These are phyloP conservation scores for Erethizon dorsatum DNA, from an alignment of 2,797 vertebrate genomes.

Conservation along the genomic window DNA sequence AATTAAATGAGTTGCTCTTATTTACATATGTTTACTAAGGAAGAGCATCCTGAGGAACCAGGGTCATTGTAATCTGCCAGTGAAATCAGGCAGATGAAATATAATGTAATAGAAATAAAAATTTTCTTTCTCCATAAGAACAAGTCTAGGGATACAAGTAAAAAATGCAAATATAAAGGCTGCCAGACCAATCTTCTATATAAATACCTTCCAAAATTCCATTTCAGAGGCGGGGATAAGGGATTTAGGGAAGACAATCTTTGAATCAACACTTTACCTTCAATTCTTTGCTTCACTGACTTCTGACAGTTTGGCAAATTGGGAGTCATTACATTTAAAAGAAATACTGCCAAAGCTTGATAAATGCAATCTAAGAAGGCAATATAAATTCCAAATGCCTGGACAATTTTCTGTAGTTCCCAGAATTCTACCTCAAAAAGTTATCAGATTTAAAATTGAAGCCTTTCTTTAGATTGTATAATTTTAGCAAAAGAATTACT, in stretches of 20 bases:
- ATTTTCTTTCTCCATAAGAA: conserved; percentile 67
- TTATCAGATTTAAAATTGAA: conserved; percentile 66
- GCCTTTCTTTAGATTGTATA: conserved; percentile 22
- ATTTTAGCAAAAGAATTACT: conserved; percentile 62
- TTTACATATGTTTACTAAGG: conserved; percentile 58
- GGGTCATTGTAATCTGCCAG: conserved; percentile 23
- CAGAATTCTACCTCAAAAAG: conserved; percentile 64
- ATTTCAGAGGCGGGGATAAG: conserved; percentile 65
- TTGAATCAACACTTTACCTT: conserved; percentile 76
- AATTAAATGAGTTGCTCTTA: conserved; percentile 61
- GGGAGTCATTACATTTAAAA: conserved; percentile 71
- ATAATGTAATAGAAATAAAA: conserved; percentile 57
- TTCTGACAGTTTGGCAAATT: conserved; percentile 75
- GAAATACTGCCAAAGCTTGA: conserved; percentile 57
- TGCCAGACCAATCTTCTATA: conserved; percentile 57
- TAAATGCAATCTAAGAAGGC: conserved; percentile 70
- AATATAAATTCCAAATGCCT: conserved; percentile 71
- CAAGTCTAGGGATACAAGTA: conserved; percentile 50
- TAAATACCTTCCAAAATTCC: conserved; percentile 69
- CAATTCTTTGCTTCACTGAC: conserved; percentile 82
- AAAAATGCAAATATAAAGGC: conserved; percentile 70
- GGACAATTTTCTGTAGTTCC: conserved; percentile 65
- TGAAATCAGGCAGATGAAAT: conserved; percentile 58
- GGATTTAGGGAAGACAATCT: conserved; percentile 69
- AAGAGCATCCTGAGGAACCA: conserved; percentile 2